A percentile compares a stretch with the other conserved stretches of the same genome.
Conservation (phyloP, 2,888 invertebrate genomes). For the Drosophila macrospina region DNA sequence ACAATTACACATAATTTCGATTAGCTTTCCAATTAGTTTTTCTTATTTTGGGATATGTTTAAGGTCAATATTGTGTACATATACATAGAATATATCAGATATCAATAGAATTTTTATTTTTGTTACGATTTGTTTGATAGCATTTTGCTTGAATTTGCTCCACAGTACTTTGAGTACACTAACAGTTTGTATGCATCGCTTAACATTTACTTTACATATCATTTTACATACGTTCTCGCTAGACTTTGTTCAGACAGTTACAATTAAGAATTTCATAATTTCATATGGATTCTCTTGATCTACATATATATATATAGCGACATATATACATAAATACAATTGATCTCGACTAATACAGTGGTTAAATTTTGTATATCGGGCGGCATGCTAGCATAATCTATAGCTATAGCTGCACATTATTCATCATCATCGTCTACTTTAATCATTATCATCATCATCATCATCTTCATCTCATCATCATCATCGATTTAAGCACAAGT, state of each 20-base stretch:
- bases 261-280: conserved; percentile 20
- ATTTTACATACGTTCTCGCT: conserved; percentile 22
- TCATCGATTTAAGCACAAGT: conserved; percentile 69
- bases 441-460: conserved; percentile 37
- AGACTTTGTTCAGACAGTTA: conserved; percentile 49
- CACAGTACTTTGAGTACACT: conserved; percentile 66
- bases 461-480: conserved; percentile 25
- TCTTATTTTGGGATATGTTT: conserved; percentile 48
- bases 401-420: conserved; percentile 62
- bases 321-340: conserved; percentile 53
- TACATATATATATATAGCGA: conserved; percentile 17
- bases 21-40: conserved; percentile 1
- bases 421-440: too few species aligned
- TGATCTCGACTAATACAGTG: conserved; percentile 43
- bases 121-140: conserved; percentile 16
- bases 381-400: conserved; percentile 61
- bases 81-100: conserved; percentile 13
- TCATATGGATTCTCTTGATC: conserved; percentile 1
- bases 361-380: conserved; percentile 40
- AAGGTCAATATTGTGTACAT: conserved; percentile 20
- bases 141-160: conserved; percentile 32
- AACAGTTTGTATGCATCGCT: conserved; percentile 49
- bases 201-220: conserved; percentile 60
- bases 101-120: conserved; percentile 6
- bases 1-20: conserved; percentile 21